Conservation (phyloP, 2,113 vertebrate genomes). For the Perognathus longimembris region DNA sequence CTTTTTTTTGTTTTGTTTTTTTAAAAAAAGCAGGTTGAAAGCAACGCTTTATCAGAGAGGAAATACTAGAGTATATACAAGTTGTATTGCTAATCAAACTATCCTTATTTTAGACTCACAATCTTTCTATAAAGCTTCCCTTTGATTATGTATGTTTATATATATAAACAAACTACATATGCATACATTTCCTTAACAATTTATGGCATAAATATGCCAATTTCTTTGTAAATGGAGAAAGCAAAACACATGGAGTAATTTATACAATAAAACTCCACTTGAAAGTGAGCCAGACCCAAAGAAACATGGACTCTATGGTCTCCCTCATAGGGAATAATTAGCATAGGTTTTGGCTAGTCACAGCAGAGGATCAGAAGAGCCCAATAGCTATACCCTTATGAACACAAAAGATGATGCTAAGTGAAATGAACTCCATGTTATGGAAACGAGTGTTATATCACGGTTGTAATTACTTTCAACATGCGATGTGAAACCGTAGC, state of each 20-base stretch:
- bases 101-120: neutral
- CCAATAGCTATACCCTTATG: too few relatives aligned
- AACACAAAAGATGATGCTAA: too few relatives aligned
- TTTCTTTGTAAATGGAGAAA: neutral
- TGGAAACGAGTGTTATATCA: too few relatives aligned
- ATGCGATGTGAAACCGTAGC: too few relatives aligned
- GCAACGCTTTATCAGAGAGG: slow-evolving; percentile 6
- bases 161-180: neutral
- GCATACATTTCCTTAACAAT: neutral
- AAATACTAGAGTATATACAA: slow-evolving; percentile 3
- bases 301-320: too few relatives aligned
- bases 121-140: neutral
- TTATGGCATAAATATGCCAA: slow-evolving; percentile 29
- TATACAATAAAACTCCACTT: slow-evolving; percentile 3
- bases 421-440: too few relatives aligned
- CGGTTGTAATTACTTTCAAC: too few relatives aligned
- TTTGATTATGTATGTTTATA: neutral
- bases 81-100: neutral
- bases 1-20: too few relatives aligned
- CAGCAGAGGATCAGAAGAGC: too few relatives aligned
- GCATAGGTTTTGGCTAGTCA: too few relatives aligned
- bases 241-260: neutral
- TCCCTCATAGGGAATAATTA: too few relatives aligned
- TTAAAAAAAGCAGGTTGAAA: slow-evolving; percentile 13
- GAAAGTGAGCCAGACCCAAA: too few relatives aligned